Evolutionary conservation across 2,113 vertebrate genomes (phyloP).

Genomic region (Barbus barbus): DNA sequence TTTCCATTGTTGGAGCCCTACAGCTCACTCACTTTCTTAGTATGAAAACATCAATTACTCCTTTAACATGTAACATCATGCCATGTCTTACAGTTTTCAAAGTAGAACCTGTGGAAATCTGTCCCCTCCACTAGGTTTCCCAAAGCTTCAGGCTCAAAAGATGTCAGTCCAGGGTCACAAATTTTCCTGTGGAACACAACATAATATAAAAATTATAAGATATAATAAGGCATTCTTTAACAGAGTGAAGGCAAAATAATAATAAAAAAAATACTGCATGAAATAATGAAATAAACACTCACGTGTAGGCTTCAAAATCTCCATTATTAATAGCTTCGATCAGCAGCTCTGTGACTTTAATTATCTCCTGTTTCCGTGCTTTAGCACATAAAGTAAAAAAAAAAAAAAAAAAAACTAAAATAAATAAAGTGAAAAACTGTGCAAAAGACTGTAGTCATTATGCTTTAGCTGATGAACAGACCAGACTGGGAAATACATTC

Average conservation of each 20-base stretch:
- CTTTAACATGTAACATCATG: too few species aligned
- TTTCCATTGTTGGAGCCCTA: too few species aligned
- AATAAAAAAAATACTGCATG: too few species aligned
- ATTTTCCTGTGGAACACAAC: constrained; percentile 83
- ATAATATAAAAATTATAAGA: neutral
- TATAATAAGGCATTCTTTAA: neutral
- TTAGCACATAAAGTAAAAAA: constrained; percentile 43
- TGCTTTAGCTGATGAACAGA: neutral
- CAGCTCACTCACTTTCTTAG: too few species aligned
- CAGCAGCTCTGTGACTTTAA: constrained; percentile 96
- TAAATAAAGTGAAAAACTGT: neutral
- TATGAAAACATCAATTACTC: too few species aligned
- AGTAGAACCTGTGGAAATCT: constrained; percentile 98
- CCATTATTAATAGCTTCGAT: constrained; percentile 98
- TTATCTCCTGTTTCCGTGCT: constrained; percentile 98
- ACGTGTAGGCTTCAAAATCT: constrained; percentile 99
- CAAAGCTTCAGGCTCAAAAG: constrained; percentile 96
- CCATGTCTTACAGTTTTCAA: constrained; percentile 86
- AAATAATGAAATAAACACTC: constrained; percentile 64
- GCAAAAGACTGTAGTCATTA: neutral
- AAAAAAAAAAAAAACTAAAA: constrained; percentile 20
- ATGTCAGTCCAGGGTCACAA: constrained; percentile 94
- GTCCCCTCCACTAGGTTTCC: constrained; percentile 98
- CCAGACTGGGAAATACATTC: neutral
- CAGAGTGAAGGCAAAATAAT: too few species aligned